Conservation (phyloP, 2,888 invertebrate species). For the Amiota mariae region DNA sequence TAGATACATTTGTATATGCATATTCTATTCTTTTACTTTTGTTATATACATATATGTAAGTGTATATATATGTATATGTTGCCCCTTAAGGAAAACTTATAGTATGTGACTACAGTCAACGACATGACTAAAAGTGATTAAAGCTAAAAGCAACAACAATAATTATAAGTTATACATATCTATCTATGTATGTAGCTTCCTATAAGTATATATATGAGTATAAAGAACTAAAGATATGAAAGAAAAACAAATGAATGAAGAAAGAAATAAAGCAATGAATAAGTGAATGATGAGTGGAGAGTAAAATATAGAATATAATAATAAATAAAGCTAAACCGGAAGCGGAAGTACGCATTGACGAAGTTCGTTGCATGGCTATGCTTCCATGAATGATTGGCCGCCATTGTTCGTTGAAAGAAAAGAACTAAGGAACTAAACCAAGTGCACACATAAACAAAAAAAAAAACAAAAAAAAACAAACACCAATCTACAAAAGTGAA, state of each 20-base stretch:
- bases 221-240: neutral
- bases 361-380: neutral
- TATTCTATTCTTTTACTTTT: neutral
- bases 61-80: neutral
- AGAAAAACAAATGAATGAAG: neutral
- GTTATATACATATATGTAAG: too few species aligned
- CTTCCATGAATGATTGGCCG: neutral
- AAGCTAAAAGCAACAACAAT: constrained; percentile 1
- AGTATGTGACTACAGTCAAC: neutral
- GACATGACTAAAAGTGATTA: constrained; percentile 12
- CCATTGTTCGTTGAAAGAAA: too few species aligned
- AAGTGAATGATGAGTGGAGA: too few species aligned
- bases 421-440: too few species aligned
- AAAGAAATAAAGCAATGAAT: neutral
- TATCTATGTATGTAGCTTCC: too few species aligned
- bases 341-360: constrained; percentile 16
- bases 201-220: too few species aligned
- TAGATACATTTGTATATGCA: neutral
- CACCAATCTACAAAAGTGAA: constrained; percentile 21
- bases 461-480: neutral
- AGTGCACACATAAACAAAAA: neutral
- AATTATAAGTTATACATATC: neutral
- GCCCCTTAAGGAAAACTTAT: neutral
- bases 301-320: too few species aligned
- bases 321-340: neutral